Evolutionary conservation across 1,140 invertebrate species (phyloP).

Genomic region (Bombus superbus): DNA sequence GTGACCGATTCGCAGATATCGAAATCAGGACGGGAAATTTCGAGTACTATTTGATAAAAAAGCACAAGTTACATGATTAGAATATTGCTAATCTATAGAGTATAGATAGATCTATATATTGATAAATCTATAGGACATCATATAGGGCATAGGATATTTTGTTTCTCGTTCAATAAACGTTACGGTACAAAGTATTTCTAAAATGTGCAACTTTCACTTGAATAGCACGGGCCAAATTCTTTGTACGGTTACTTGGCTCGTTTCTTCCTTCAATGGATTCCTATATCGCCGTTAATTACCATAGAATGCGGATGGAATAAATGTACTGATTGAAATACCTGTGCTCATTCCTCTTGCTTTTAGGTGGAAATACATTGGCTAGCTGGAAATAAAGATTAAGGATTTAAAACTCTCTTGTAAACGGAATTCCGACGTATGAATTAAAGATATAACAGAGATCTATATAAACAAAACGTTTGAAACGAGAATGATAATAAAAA

Average conservation of each 20-base stretch:
- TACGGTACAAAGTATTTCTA: background rate
- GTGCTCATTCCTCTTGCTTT: slow-evolving; percentile 20
- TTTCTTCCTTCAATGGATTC: slow-evolving; percentile 2
- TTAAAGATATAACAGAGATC: no score
- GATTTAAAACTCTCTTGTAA: slow-evolving; percentile 12
- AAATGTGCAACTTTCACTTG: slow-evolving; percentile 29
- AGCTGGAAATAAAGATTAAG: background rate
- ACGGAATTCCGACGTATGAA: background rate
- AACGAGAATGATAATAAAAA: background rate
- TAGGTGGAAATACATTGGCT: background rate
- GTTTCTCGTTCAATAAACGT: background rate
- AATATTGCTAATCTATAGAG: background rate
- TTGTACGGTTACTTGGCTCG: background rate
- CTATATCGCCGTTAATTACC: slow-evolving; percentile 19
- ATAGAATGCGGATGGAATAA: slow-evolving; percentile 37
- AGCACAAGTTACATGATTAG: background rate
- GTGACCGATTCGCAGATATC: no score
- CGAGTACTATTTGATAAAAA: background rate
- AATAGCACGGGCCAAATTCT: background rate
- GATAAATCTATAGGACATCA: no score
- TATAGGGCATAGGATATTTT: no score
- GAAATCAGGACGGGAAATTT: background rate
- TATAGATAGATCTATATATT: no score
- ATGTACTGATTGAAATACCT: slow-evolving; percentile 1
- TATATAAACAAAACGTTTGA: background rate